Base-by-base conservation (phyloP, 2,113 vertebrate genomes). In the Sterna hirundo region DNA sequence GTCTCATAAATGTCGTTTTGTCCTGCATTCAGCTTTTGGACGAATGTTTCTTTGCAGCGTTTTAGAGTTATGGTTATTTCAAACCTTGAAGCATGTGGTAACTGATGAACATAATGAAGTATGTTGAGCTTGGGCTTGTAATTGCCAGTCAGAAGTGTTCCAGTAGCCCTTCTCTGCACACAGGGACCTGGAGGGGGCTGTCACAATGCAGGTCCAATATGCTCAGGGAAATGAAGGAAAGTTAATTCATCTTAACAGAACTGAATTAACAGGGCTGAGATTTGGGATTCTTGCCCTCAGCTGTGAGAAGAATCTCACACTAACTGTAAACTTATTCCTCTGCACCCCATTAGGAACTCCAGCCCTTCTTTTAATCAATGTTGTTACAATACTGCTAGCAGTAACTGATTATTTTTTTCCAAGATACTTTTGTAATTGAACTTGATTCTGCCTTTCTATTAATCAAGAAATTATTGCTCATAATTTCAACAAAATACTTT, bases 201-300 rank as follows among this genome's bases (percentile, higher is more conserved):
- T 42, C 10, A 0, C 21, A 7, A 3, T 9, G 47, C 0, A 0
- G 38, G 4, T 58, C n/a, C 30, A 11, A 0, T 16, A 2, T 10
- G 22, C 38, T 23, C 26, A 6, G 5, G 20, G 23, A 25, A 30
- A 78, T 9, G 22, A 32, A 49, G 30, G 34, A 6, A 26, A 32
- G 23, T n/a, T 55, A n/a, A 47, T 68, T 82, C 36, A 15, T 20
- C 5, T 25, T 36, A 17, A 42, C 42, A 36, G 40, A 81, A 74
- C 21, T 8, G 55, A 60, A 34, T 52, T 51, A 27, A 46, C 46
- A 57, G 42, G n/a, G 19, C 2, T 26, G 61, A 75, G 19, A 10
- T 57, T 32, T 2, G 8, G 4, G 18, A 25, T 54, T 61, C 34
- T 76, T 13, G 17, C 42, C n/a, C 30, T 38, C 5, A 42, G 2